phyloP scores from a whole-genome alignment of 2,888 invertebrate genomes.

The Chloromyia formosa region DNA sequence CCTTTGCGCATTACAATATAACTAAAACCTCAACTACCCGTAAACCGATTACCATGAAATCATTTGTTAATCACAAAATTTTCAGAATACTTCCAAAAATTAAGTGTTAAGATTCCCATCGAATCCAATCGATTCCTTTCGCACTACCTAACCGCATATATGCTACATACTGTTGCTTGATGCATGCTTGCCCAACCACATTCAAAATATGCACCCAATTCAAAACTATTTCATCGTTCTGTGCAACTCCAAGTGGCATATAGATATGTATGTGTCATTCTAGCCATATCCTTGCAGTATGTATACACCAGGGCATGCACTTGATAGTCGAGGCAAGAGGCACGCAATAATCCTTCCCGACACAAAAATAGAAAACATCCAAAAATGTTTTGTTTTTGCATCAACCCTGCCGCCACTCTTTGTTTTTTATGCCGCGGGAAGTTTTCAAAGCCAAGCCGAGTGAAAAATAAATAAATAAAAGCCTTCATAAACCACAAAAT shows the following conservation, averaged over 20 bases:
- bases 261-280: not conserved
- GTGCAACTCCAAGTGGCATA: not conserved
- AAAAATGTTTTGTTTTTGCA: not conserved
- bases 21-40: no score
- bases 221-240: conserved; percentile 29
- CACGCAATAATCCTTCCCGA: not conserved
- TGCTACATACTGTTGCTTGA: not conserved
- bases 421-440: not conserved
- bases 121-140: conserved; percentile 14
- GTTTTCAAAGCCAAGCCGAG: conserved; percentile 1
- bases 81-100: no score
- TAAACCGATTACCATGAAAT: no score
- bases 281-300: not conserved
- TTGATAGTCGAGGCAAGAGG: no score
- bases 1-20: no score
- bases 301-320: not conserved
- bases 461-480: conserved; percentile 33
- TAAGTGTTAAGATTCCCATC: conserved; percentile 13
- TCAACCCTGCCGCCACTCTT: no score
- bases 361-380: not conserved
- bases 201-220: conserved; percentile 19
- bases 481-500: conserved; percentile 38
- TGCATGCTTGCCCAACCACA: not conserved
- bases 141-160: conserved; percentile 12
- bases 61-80: no score